Evolutionary conservation across 2,113 vertebrate species (phyloP), one percentile per base, ranked within the genome.

Genomic region (Strix uralensis): DNA sequence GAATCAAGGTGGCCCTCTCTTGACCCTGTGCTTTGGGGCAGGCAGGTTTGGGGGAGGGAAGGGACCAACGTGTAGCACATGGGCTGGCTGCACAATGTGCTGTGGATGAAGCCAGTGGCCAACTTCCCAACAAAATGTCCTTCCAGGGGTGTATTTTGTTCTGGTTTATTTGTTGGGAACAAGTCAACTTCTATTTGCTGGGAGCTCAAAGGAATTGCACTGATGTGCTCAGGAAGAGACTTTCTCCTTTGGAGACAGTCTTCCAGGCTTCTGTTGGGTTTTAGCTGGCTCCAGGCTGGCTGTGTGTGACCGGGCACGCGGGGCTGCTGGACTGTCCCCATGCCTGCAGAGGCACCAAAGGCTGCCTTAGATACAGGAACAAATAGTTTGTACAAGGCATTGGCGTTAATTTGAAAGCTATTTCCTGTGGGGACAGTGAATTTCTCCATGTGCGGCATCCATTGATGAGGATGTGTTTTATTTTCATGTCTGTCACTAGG

Each of bases 51-150:
- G 36, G 20, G 23, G 10, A 32, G 9, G 44, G 21, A 86, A 47
- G 52, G 32, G 38, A 63, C 42, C 22, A 16, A 13, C 0, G 0
- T 16, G 27, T n/a, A 49, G 14, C 27, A 30, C 1, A 0, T 32
- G 17, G 16, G 11, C 54, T 2, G 3, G 18, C 57, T 62, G 34
- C 11, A 51, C 65, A 85, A 5, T 9, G 3, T 3, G 3, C 32
- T 44, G 10, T 34, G 42, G 30, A 26, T 6, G 9, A 77, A 86
- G 63, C 62, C 47, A 79, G 44, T 26, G n/a, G 5, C 32, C 9
- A 3, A 13, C 58, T 80, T 92, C 80, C 80, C 58, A 83, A 25
- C 29, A 5, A 6, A 12, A 10, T 36, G 15, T 62, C 30, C 57
- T 80, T 59, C 11, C 4, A 19, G 32, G 10, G 62, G 2, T 26